Evolutionary conservation across 2,113 vertebrate species (phyloP).

Genomic region (Colaptes auratus): DNA sequence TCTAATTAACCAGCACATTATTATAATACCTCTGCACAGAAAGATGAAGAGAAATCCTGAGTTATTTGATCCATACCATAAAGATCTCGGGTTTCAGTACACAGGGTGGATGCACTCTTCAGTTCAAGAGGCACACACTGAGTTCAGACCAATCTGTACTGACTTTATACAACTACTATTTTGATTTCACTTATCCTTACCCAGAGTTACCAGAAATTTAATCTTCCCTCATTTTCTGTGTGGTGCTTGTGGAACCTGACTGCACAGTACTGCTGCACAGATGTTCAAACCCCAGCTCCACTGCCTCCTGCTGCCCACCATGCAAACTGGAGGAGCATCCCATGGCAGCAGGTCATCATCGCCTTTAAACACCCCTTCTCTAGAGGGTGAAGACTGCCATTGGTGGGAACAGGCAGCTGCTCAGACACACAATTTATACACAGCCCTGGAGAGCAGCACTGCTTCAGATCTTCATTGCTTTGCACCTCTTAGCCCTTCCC

Average conservation of each 20-base stretch:
- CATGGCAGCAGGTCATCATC: fast-evolving
- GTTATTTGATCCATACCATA: not conserved
- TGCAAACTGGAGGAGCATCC: not conserved
- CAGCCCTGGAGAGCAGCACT: not conserved
- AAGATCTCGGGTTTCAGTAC: not conserved
- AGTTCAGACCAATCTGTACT: not conserved
- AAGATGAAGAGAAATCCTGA: not conserved
- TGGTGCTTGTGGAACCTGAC: too few relatives aligned
- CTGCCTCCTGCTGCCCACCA: not conserved
- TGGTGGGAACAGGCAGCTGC: not conserved
- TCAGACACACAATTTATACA: not conserved
- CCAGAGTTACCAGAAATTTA: not conserved
- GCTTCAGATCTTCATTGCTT: not conserved
- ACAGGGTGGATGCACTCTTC: not conserved
- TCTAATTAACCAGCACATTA: not conserved
- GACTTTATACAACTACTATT: not conserved
- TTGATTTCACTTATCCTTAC: not conserved
- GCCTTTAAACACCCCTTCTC: not conserved
- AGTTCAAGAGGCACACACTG: not conserved
- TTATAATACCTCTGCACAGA: not conserved
- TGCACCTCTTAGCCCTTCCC: not conserved
- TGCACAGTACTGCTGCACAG: fast-evolving
- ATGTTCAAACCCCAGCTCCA: too few relatives aligned
- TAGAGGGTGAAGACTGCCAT: not conserved
- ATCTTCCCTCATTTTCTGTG: not conserved